Base-by-base conservation (phyloP, 1,140 invertebrate genomes). In the Drosophila navojoa region DNA sequence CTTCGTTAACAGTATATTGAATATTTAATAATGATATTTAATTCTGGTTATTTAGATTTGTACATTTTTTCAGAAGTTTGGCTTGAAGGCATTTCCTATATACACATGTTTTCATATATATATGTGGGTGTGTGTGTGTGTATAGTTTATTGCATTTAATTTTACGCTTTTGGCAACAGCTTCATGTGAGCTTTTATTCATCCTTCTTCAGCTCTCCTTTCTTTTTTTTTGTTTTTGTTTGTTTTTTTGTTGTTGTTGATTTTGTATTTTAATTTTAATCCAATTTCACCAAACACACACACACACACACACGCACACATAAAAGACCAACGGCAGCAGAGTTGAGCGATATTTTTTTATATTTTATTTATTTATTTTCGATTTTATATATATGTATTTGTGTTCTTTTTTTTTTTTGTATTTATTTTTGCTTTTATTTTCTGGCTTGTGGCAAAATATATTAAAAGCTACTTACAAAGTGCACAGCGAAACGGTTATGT, bases 401-500 rank as follows among this genome's bases (percentile, higher is more conserved):
- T 50, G 35, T 50, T 50, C 50, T 61, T 22, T 38, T 42, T 74
- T 60, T 74, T 38, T 69, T 57, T 32, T 71, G 54, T 64, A 47
- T 58, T 80, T 76, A 40, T 47, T 55, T 19, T 45, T 47, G 22
- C 11, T 29, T 71, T 78, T 77, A 64, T 66, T 58, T 73, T 67
- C 60, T 45, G 64, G 72, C 76, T 82, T 89, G 82, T 74, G 79
- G 82, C 84, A 82, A 87, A 87, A 87, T 89, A 87, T 87, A 87
- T 87, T 87, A 87, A 87, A 89, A 87, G 82, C 82, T 87, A 87
- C 84, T 87, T 89, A 87, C 82, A 89, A 89, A 87, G 82, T 87
- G 84, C 76, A 87, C 69, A 77, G 59, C 58, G 78, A 87, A 81
- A 81, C 81, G 75, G 62, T 73, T 78, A 47, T 54, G 52, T 62